These are phyloP conservation scores for Neoseiulus cucumeris DNA, from an alignment of 1,140 invertebrate genomes.

Conservation along the genomic window DNA sequence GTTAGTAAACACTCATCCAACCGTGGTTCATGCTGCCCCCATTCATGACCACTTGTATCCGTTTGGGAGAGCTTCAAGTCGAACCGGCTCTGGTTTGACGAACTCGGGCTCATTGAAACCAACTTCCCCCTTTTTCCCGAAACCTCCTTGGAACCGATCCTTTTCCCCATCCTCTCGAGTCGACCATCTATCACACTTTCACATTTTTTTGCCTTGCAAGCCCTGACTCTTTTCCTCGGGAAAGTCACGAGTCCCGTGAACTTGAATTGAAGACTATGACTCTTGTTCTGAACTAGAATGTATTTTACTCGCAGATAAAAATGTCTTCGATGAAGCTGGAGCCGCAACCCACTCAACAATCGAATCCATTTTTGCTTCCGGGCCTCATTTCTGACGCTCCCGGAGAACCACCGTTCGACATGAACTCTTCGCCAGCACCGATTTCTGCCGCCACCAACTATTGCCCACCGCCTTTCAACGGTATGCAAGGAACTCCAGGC, in stretches of 20 bases:
- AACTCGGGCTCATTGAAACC: no score
- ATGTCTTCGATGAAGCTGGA: conserved; percentile 5
- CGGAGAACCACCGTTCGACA: conserved; percentile 2
- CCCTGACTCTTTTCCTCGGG: neutral
- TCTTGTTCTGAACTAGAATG: neutral
- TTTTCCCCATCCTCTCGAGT: neutral
- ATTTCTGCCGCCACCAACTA: neutral
- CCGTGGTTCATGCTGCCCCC: neutral
- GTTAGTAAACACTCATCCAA: neutral
- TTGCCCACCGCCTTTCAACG: neutral
- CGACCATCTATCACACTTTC: neutral
- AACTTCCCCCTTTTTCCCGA: no score
- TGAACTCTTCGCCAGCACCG: conserved; percentile 3
- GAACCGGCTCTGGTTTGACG: no score
- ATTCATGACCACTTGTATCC: neutral
- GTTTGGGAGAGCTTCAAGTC: no score
- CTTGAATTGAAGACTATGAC: neutral
- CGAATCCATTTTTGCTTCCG: neutral
- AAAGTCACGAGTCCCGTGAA: neutral
- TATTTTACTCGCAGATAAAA: neutral
- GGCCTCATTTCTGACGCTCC: neutral
- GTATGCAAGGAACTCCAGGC: neutral
- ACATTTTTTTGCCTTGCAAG: neutral
- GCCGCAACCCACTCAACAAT: neutral
- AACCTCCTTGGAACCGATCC: neutral